These are phyloP conservation scores for Zapornia atra DNA, from an alignment of 2,113 vertebrate species.

Conservation along the genomic window DNA sequence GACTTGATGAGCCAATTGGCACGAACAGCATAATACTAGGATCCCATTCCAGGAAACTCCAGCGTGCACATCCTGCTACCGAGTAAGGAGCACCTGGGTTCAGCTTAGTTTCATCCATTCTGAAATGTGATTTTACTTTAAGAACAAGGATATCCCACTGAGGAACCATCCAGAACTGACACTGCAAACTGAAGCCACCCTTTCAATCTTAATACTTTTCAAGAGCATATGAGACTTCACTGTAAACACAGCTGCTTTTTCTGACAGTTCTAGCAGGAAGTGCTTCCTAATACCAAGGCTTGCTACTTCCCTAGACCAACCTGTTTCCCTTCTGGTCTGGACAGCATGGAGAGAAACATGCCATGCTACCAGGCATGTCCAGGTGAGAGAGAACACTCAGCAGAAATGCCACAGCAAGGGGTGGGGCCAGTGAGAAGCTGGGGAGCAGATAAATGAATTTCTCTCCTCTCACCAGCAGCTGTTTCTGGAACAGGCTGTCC, in stretches of 20 bases:
- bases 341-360: fast-evolving
- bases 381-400: background rate
- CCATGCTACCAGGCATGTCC: background rate
- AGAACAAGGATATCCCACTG: background rate
- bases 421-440: background rate
- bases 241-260: background rate
- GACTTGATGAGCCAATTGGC: background rate
- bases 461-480: background rate
- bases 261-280: background rate
- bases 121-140: background rate
- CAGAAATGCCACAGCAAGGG: background rate
- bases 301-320: background rate
- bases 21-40: background rate
- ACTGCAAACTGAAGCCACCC: background rate
- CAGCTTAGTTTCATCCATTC: background rate
- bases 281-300: background rate
- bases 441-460: background rate
- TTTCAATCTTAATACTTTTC: background rate
- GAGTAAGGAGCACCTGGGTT: background rate
- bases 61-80: background rate
- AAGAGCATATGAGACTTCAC: background rate
- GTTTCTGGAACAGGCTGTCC: background rate
- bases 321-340: background rate
- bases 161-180: background rate
- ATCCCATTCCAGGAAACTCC: background rate